These are phyloP conservation scores for Typhlichthys eigenmanni DNA, from an alignment of 2,797 vertebrate species.

Conservation along the genomic window DNA sequence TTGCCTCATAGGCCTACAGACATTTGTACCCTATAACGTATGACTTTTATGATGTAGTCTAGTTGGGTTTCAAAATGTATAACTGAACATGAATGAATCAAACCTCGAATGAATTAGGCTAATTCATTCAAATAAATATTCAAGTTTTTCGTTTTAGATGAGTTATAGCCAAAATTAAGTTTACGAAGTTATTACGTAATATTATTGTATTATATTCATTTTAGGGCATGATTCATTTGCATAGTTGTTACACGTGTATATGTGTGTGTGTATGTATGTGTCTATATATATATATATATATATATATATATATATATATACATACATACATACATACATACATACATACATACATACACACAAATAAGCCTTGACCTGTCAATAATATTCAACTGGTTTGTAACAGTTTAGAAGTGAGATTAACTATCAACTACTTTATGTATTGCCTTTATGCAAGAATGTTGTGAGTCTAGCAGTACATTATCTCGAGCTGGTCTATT, in stretches of 20 bases:
- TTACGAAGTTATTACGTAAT: neutral
- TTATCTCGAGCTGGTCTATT: no score
- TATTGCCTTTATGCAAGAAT: no score
- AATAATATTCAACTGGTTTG: slow-evolving; percentile 23
- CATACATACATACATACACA: neutral
- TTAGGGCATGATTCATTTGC: no score
- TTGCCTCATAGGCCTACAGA: neutral
- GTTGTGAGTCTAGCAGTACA: no score
- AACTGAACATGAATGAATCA: slow-evolving; percentile 53
- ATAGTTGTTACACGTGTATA: no score
- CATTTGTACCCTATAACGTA: neutral
- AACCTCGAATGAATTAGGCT: slow-evolving; percentile 7
- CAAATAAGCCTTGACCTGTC: slow-evolving; percentile 25
- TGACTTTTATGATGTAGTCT: slow-evolving; percentile 4
- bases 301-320: neutral
- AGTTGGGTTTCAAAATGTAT: slow-evolving; percentile 38
- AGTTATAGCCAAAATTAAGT: slow-evolving; percentile 31
- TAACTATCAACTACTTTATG: neutral
- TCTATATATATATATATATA: neutral
- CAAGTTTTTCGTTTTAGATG: slow-evolving; percentile 27
- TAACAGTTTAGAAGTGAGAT: slow-evolving; percentile 38
- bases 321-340: neutral
- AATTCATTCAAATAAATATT: neutral
- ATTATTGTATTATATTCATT: no score
- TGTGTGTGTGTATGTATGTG: neutral